Conservation (phyloP, 30 jellyfish, hydroid and myxozoan genomes). For the Aurelia coerulea region DNA sequence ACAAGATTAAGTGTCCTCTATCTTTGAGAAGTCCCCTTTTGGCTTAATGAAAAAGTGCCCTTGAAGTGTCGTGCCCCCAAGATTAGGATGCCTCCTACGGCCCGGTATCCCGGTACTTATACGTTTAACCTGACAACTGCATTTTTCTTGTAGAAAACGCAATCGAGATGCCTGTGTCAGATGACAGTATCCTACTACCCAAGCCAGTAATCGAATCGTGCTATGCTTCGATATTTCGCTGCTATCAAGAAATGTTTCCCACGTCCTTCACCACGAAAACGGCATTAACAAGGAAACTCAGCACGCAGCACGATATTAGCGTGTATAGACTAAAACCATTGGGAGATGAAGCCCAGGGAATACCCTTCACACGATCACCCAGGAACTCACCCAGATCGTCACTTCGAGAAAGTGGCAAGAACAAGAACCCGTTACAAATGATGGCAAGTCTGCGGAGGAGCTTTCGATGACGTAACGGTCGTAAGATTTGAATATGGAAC, state of each 20-base stretch:
- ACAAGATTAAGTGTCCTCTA: no score
- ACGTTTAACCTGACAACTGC: not conserved
- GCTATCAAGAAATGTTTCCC: conserved; percentile 78
- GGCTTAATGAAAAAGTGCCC: no score
- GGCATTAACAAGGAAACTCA: conserved; percentile 50
- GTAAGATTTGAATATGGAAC: no score
- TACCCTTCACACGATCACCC: conserved; percentile 29
- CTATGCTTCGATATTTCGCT: conserved; percentile 70
- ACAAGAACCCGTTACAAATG: conserved; percentile 51
- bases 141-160: not conserved
- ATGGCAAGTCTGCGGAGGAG: conserved; percentile 69
- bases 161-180: conserved; percentile 50
- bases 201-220: conserved; percentile 75
- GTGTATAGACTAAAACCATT: conserved; percentile 36
- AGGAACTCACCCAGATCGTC: conserved; percentile 61
- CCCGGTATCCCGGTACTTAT: no score
- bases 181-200: conserved; percentile 59
- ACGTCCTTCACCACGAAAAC: conserved; percentile 53
- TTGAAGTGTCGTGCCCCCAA: no score
- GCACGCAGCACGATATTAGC: conserved; percentile 37
- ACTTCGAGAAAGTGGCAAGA: conserved; percentile 33
- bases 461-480: conserved; percentile 31
- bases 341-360: conserved; percentile 33
- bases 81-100: no score
- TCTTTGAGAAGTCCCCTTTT: no score